Evolutionary conservation across 2,888 invertebrate genomes (phyloP), one percentile per base, ranked within the genome.

Genomic region (Nymphalis polychloros): DNA sequence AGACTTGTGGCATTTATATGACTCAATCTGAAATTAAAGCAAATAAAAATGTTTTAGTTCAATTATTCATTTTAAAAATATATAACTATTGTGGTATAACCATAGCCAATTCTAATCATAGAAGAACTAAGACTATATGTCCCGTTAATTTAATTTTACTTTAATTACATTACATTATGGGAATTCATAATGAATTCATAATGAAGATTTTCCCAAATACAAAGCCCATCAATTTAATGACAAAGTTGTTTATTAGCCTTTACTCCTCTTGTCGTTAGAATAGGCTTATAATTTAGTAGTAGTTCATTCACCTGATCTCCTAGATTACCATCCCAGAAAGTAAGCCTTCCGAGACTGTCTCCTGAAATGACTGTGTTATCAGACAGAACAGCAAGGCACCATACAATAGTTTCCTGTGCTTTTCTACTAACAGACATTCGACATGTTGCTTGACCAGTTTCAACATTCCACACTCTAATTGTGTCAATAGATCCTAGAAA

Each of bases 321-420:
- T 64, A 95, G 87, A 69, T 93, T 93, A 16, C 96, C 96, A 91
- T 98, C 97, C 98, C 98, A 98, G 81, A 98, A 96, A 20, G 96
- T 96, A 1, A 98, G 93, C 78, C 95, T 94, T 0, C 98, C 98
- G 46, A 96, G 92, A 76, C 89, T 92, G 84, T 98, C 98, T 0
- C 98, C 98, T 70, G 97, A 96, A 17, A 98, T 94, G 53, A 98
- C 95, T 8, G 96, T 95, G 78, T 97, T 95, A 81, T 98, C 96
- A 59, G 94, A 93, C 0, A 97, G 93, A 2, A 98, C 94, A 47
- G 94, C 95, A n/a, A 98, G 85, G 73, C 96, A 95, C 97, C 98
- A 98, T 0, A 98, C 96, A 75, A 97, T 96, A 0, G 97, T 97
- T 69, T 96, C 95, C 1, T 89, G 87, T 16, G 95, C 94, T 17